Conservation (phyloP, 2,797 vertebrate genomes). For the Pogonophryne albipinna region DNA sequence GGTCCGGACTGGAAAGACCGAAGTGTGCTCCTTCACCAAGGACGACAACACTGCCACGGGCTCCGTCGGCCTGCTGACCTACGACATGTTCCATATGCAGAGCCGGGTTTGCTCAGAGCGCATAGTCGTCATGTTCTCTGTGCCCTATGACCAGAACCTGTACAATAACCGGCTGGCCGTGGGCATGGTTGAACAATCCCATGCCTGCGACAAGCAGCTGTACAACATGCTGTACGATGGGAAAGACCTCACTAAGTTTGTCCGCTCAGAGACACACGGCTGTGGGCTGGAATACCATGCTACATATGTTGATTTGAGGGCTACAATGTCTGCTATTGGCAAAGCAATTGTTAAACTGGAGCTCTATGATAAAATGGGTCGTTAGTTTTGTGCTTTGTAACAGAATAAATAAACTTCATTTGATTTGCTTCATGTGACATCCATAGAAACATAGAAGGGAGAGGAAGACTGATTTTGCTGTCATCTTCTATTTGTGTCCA, state of each 20-base stretch:
- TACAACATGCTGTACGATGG: constrained; percentile 80
- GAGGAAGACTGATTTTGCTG: constrained; percentile 66
- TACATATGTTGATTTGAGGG: constrained; percentile 64
- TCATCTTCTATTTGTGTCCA: constrained; percentile 58
- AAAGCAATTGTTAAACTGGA: constrained; percentile 82
- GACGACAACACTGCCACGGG: constrained; percentile 78
- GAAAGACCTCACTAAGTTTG: constrained; percentile 67
- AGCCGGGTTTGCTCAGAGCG: constrained; percentile 61
- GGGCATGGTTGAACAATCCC: constrained; percentile 65
- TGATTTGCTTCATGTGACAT: constrained; percentile 48
- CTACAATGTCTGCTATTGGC: constrained; percentile 78
- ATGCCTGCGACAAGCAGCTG: constrained; percentile 73
- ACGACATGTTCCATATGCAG: constrained; percentile 78
- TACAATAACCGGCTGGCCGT: constrained; percentile 79
- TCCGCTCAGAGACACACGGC: constrained; percentile 50
- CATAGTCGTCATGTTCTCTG: constrained; percentile 80
- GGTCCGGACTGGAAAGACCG: constrained; percentile 51
- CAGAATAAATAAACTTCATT: constrained; percentile 56
- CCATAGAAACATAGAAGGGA: constrained; percentile 36
- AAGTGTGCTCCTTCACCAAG: constrained; percentile 82
- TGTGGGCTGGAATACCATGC: constrained; percentile 57
- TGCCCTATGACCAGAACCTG: constrained; percentile 77
- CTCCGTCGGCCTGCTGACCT: constrained; percentile 78
- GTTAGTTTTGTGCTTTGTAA: constrained; percentile 35
- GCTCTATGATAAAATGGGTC: constrained; percentile 75